Evolutionary conservation across 1,140 invertebrate species (phyloP).

Genomic region (Drosophila yakuba): DNA sequence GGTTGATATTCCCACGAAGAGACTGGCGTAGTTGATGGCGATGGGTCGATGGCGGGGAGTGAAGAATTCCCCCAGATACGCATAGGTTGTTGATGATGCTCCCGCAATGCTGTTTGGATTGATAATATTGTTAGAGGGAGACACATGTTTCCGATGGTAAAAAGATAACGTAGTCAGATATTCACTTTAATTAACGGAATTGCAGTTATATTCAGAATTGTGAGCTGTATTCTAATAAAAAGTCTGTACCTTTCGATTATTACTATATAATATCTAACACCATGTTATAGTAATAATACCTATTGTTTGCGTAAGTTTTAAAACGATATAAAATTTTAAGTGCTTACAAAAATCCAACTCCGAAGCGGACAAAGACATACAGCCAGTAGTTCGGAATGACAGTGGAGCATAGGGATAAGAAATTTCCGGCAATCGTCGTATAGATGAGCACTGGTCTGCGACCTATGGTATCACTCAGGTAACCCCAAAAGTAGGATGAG

Average conservation of each 20-base stretch:
- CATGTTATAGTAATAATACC: too few relatives aligned
- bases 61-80: slow-evolving; percentile 83
- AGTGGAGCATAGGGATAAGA: slow-evolving; percentile 85
- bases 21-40: slow-evolving; percentile 80
- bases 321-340: too few relatives aligned
- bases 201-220: not conserved
- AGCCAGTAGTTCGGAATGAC: slow-evolving; percentile 86
- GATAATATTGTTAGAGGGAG: too few relatives aligned
- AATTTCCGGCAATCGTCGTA: slow-evolving; percentile 59
- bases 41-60: slow-evolving; percentile 61
- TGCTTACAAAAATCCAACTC: slow-evolving; percentile 87
- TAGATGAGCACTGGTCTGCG: slow-evolving; percentile 86
- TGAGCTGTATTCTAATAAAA: not conserved
- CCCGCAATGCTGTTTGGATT: slow-evolving; percentile 70
- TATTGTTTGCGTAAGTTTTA: too few relatives aligned
- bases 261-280: too few relatives aligned
- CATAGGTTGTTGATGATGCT: slow-evolving; percentile 79
- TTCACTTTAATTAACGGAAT: not conserved
- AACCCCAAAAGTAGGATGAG: slow-evolving; percentile 88
- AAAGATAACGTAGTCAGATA: not conserved
- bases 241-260: not conserved
- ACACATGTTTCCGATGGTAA: not conserved
- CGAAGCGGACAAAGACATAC: slow-evolving; percentile 86
- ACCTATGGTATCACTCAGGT: slow-evolving; percentile 89
- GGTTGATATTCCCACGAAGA: slow-evolving; percentile 84